These are phyloP conservation scores for Toxotes lorentzi DNA, from an alignment of 2,797 vertebrate species.

Conservation along the genomic window DNA sequence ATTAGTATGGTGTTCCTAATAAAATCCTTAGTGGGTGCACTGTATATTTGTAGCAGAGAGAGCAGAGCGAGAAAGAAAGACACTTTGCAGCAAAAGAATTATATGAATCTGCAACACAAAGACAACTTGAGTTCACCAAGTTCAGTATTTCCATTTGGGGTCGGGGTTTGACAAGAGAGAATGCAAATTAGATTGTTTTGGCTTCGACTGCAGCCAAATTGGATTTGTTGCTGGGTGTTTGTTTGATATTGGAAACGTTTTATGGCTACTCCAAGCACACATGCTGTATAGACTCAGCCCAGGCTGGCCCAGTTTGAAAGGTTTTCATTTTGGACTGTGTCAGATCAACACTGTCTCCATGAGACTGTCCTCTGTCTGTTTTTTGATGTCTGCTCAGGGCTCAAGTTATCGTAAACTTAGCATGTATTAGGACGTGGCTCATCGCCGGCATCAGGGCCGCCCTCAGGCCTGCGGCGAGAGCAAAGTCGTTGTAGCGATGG, in stretches of 20 bases:
- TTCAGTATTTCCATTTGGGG: constrained; percentile 48
- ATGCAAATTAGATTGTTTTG: constrained; percentile 60
- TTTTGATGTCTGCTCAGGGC: constrained; percentile 11
- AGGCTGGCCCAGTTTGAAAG: constrained; percentile 52
- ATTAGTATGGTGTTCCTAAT: neutral
- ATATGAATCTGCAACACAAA: constrained; percentile 15
- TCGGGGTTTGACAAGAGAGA: constrained; percentile 28
- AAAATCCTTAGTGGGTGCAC: neutral
- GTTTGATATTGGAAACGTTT: constrained; percentile 60
- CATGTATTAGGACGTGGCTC: constrained; percentile 17
- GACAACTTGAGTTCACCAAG: constrained; percentile 52
- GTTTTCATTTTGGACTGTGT: constrained; percentile 34
- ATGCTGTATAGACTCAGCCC: constrained; percentile 37
- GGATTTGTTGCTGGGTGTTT: constrained; percentile 63
- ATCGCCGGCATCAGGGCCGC: constrained; percentile 4
- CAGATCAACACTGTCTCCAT: constrained; percentile 34
- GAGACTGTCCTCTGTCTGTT: constrained; percentile 27
- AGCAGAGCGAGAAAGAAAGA: neutral
- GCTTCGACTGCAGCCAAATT: constrained; percentile 48
- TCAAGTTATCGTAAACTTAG: constrained; percentile 18
- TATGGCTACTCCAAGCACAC: constrained; percentile 35
- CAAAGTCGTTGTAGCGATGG: neutral
- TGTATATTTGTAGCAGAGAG: constrained; percentile 16
- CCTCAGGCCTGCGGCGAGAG: constrained; percentile 7
- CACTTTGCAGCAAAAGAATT: constrained; percentile 1